These are phyloP conservation scores for Aphelenchoides fujianensis DNA, from an alignment of 1,140 invertebrate species.

Conservation along the genomic window DNA sequence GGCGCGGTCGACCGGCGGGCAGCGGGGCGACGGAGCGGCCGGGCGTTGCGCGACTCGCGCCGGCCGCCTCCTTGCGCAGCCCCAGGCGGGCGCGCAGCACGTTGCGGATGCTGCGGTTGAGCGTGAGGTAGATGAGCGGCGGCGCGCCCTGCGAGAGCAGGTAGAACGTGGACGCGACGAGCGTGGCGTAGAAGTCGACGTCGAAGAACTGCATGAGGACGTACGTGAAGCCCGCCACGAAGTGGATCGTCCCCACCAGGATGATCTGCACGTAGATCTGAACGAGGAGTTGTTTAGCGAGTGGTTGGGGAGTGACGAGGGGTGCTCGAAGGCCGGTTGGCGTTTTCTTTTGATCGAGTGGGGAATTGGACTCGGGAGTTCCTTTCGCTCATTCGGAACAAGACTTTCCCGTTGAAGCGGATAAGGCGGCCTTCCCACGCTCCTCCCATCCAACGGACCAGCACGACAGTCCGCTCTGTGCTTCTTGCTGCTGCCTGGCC, in stretches of 20 bases:
- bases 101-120: not conserved
- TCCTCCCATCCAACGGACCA: not conserved
- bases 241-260: slow-evolving; percentile 7
- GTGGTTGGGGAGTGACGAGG: no score
- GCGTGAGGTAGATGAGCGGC: not conserved
- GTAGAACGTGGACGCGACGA: slow-evolving; percentile 10
- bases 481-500: not conserved
- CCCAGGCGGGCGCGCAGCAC: not conserved
- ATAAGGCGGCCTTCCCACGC: not conserved
- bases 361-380: no score
- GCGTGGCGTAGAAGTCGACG: not conserved
- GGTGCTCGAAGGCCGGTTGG: no score
- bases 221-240: not conserved
- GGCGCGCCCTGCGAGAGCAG: not conserved
- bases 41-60: no score
- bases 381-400: no score
- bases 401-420: no score
- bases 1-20: no score
- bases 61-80: not conserved
- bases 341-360: no score
- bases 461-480: not conserved
- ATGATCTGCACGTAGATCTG: slow-evolving; percentile 11
- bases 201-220: not conserved
- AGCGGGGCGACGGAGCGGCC: no score
- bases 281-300: not conserved